A percentile compares a stretch with the other conserved stretches of the same genome.
Conservation (phyloP, 1,140 invertebrate species). For the Calephelis virginiensis region DNA sequence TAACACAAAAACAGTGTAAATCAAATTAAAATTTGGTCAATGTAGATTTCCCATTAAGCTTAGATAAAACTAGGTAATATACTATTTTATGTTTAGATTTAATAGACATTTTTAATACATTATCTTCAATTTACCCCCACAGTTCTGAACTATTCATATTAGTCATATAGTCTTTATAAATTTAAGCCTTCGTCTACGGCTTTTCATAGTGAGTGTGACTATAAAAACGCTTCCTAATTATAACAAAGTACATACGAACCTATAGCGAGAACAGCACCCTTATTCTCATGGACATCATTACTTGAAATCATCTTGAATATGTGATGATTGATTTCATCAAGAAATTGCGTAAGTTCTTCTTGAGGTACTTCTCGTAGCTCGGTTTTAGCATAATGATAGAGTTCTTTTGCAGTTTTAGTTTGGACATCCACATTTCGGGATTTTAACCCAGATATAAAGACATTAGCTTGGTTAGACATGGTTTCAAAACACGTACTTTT, state of each 20-base stretch:
- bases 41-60: too few species aligned
- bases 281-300: conserved; percentile 95
- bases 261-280: conserved; percentile 96
- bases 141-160: too few species aligned
- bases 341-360: conserved; percentile 93
- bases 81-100: too few species aligned
- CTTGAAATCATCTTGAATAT: conserved; percentile 98
- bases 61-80: too few species aligned
- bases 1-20: too few species aligned
- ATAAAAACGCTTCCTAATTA: neutral
- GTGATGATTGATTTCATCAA: conserved; percentile 97
- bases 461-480: conserved; percentile 80
- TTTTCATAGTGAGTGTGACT: too few species aligned
- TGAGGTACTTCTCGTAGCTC: conserved; percentile 94
- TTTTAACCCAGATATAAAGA: conserved; percentile 92
- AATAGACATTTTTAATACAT: too few species aligned
- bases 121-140: too few species aligned
- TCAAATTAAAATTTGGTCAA: too few species aligned
- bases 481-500: conserved; percentile 23
- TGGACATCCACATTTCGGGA: conserved; percentile 92
- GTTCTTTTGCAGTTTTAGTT: conserved; percentile 90
- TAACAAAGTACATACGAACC: conserved; percentile 78
- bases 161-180: too few species aligned
- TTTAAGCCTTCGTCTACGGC: too few species aligned
- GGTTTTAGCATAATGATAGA: conserved; percentile 94